Evolutionary conservation across 2,888 invertebrate species (phyloP).

Genomic region (Blastobasis adustella): DNA sequence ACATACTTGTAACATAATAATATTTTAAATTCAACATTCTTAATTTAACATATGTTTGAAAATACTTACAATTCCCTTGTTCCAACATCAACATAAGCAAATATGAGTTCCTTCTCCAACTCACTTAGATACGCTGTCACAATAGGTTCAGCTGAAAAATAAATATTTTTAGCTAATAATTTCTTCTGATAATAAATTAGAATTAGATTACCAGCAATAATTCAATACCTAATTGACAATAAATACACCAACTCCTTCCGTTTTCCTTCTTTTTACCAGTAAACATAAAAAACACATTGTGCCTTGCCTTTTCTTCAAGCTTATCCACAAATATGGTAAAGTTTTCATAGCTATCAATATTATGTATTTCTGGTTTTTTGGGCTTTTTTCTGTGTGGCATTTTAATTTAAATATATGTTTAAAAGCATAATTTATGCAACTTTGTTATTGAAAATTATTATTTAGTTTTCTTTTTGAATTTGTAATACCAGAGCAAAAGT

Average conservation of each 20-base stretch:
- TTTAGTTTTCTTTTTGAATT: no score
- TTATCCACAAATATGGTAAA: constrained; percentile 37
- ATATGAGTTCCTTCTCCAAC: constrained; percentile 1
- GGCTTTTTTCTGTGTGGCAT: no score
- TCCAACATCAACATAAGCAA: constrained; percentile 5
- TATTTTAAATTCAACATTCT: no score
- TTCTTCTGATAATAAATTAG: neutral
- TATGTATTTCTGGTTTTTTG: constrained; percentile 21
- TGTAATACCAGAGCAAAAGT: no score
- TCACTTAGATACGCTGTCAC: constrained; percentile 1
- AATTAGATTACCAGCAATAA: neutral
- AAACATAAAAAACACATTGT: constrained; percentile 57
- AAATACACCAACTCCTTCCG: constrained; percentile 88
- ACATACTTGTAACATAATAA: no score
- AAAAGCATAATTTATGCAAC: no score
- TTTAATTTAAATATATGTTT: no score
- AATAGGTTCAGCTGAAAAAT: constrained; percentile 2
- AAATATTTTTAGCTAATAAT: neutral
- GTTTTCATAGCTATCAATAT: constrained; percentile 39
- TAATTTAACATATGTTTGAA: neutral
- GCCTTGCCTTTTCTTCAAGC: constrained; percentile 28
- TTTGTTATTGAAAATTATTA: no score
- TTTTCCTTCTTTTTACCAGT: constrained; percentile 63
- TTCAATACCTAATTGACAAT: constrained; percentile 47
- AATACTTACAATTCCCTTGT: constrained; percentile 78